Percentiles rank a stretch among this genome's conserved stretches.
phyloP scores from a whole-genome alignment of 2,797 vertebrate genomes.

The Phoeniculus purpureus region DNA sequence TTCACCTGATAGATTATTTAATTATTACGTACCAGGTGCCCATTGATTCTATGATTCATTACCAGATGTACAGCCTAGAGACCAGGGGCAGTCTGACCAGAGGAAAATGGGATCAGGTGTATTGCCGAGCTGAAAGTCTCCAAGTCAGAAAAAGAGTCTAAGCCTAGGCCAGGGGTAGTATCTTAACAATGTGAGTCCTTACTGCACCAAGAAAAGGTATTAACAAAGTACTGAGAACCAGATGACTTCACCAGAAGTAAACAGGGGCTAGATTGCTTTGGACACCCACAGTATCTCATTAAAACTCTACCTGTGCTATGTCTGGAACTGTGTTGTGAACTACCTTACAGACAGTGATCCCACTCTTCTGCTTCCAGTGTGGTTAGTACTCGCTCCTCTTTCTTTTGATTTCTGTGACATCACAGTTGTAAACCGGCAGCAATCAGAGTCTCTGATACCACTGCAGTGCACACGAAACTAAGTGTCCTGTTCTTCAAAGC shows the following conservation, averaged over 20 bases:
- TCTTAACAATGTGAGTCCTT: not conserved
- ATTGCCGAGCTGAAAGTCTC: not conserved
- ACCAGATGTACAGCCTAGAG: not conserved
- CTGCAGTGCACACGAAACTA: rapidly evolving
- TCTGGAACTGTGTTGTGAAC: not conserved
- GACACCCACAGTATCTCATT: not conserved
- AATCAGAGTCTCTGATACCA: not conserved
- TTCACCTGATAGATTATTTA: not conserved
- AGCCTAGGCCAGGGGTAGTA: not conserved
- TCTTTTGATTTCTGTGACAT: not conserved
- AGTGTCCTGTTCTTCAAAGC: rapidly evolving
- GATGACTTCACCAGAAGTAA: rapidly evolving
- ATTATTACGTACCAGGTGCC: not conserved
- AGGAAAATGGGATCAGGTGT: not conserved
- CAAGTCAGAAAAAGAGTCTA: not conserved
- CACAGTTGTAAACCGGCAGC: not conserved
- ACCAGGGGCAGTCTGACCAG: not conserved
- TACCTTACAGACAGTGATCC: not conserved
- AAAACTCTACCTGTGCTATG: not conserved
- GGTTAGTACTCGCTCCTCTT: rapidly evolving
- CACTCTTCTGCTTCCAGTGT: not conserved
- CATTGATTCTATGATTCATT: not conserved
- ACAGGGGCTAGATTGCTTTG: not conserved
- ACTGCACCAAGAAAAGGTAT: not conserved
- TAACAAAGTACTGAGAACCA: not conserved